phyloP scores from a whole-genome alignment of 1,140 invertebrate species.

The Trichonephila inaurata region DNA sequence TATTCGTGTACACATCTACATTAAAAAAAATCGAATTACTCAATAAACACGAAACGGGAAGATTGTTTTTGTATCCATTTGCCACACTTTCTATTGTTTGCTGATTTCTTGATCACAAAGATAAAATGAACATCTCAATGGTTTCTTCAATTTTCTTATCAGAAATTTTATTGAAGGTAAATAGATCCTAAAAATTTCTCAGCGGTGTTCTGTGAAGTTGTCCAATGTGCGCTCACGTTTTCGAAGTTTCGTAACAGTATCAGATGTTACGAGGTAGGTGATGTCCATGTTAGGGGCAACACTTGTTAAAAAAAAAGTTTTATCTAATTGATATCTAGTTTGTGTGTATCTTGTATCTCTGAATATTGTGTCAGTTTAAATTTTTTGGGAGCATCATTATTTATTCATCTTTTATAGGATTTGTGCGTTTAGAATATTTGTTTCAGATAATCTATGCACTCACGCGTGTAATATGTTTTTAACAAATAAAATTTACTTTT shows the following conservation, averaged over 20 bases:
- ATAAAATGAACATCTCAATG: neutral
- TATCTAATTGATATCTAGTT: neutral
- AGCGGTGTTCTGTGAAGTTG: neutral
- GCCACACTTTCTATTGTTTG: slow-evolving; percentile 30
- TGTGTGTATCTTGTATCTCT: neutral
- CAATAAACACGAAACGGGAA: neutral
- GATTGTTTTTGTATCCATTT: neutral
- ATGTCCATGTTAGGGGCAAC: neutral
- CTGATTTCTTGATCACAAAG: neutral
- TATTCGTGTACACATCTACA: neutral
- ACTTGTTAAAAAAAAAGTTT: neutral
- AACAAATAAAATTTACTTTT: too few species aligned
- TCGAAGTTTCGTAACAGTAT: neutral
- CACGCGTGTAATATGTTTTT: too few species aligned
- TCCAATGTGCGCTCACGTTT: neutral
- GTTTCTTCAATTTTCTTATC: neutral
- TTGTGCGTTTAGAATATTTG: too few species aligned
- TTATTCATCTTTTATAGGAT: too few species aligned
- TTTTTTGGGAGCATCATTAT: neutral
- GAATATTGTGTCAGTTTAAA: neutral
- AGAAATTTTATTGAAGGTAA: slow-evolving; percentile 19
- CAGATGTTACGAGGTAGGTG: neutral
- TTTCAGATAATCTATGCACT: too few species aligned
- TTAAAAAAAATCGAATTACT: neutral
- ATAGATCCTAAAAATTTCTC: neutral